phyloP scores from a whole-genome alignment of 2,888 invertebrate genomes.

The Blastobasis lacticolella region DNA sequence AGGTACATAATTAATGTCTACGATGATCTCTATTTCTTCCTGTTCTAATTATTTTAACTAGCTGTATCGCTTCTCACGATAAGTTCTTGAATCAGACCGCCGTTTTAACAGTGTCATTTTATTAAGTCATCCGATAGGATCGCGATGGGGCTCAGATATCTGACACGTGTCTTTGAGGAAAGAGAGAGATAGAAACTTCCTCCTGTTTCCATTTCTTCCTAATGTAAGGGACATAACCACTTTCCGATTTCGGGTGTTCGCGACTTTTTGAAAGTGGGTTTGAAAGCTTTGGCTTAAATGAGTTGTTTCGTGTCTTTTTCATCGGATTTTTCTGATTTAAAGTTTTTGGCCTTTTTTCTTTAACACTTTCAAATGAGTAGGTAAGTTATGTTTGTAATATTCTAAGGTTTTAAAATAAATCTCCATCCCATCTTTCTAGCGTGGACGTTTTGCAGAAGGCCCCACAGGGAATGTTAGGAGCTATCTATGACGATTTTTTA shows the following conservation, averaged over 20 bases:
- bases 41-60: no score
- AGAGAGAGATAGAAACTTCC: conserved; percentile 15
- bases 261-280: conserved; percentile 12
- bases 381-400: no score
- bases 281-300: conserved; percentile 8
- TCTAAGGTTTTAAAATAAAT: no score
- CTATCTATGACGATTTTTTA: no score
- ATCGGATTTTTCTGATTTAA: conserved; percentile 1
- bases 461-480: no score
- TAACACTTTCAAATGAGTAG: no score
- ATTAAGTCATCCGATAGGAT: conserved; percentile 56
- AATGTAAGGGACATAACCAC: conserved; percentile 1
- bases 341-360: not conserved
- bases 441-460: no score
- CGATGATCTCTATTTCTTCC: no score
- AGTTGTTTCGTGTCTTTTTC: conserved; percentile 1
- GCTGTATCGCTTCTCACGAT: no score
- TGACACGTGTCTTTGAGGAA: conserved; percentile 42
- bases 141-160: conserved; percentile 47
- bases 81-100: not conserved
- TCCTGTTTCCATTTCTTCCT: conserved; percentile 18
- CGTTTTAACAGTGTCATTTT: conserved; percentile 48
- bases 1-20: no score
- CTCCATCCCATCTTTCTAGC: no score
- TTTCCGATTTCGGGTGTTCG: conserved; percentile 7